Conservation (phyloP, 2,888 invertebrate species). For the Isoperla grammatica region DNA sequence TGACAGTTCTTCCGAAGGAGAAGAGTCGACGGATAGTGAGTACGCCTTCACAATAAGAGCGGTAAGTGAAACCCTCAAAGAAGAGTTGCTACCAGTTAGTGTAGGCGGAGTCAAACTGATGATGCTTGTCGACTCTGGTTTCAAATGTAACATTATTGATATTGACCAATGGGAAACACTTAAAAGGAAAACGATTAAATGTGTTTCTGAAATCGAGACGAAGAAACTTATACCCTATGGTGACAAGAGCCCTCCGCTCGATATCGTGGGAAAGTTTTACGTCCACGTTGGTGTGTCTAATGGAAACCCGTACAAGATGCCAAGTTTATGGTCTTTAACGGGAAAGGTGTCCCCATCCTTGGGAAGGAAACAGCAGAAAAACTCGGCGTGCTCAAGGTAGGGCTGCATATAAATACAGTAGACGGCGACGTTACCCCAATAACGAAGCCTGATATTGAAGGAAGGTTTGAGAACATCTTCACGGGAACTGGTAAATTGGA, state of each 20-base stretch:
- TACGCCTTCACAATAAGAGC: too few relatives aligned
- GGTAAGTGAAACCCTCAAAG: too few relatives aligned
- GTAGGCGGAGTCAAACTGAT: conserved; percentile 14
- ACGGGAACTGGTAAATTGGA: background rate
- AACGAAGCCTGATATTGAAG: too few relatives aligned
- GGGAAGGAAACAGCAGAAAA: conserved; percentile 17
- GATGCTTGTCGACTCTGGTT: too few relatives aligned
- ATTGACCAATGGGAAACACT: background rate
- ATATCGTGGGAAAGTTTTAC: conserved; percentile 9
- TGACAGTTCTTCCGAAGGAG: too few relatives aligned
- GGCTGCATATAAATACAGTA: background rate
- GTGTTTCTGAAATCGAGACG: background rate
- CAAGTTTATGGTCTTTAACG: conserved; percentile 14
- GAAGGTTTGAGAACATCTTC: background rate
- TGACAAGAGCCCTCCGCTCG: background rate
- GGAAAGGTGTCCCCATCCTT: conserved; percentile 8
- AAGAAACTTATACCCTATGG: background rate
- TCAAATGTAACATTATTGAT: too few relatives aligned
- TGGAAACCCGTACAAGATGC: background rate
- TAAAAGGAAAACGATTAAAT: conserved; percentile 3
- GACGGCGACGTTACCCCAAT: too few relatives aligned
- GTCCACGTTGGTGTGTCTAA: background rate
- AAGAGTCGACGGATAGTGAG: too few relatives aligned
- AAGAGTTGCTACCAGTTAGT: background rate
- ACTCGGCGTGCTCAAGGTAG: conserved; percentile 19